A percentile compares a stretch with the other conserved stretches of the same genome.
These are phyloP conservation scores for Heliconius eleuchia DNA, from an alignment of 1,140 invertebrate genomes.

Conservation along the genomic window DNA sequence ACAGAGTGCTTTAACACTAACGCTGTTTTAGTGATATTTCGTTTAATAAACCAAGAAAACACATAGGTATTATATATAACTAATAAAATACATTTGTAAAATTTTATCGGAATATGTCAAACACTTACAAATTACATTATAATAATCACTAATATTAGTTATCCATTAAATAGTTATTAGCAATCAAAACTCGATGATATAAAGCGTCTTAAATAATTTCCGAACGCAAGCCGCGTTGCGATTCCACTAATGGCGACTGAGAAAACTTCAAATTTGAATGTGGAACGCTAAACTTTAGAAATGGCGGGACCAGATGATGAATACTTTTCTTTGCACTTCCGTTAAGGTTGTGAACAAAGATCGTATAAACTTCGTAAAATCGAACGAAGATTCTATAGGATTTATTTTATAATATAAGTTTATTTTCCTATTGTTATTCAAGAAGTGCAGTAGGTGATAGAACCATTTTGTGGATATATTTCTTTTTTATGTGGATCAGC, in stretches of 20 bases:
- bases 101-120: too few species aligned
- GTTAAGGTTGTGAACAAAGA: slow-evolving; percentile 38
- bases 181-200: slow-evolving; percentile 37
- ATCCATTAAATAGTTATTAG: slow-evolving; percentile 15
- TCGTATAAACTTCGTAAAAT: slow-evolving; percentile 5
- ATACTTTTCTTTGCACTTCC: slow-evolving; percentile 42
- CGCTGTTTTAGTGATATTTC: too few species aligned
- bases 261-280: slow-evolving; percentile 68
- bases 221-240: slow-evolving; percentile 53
- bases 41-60: too few species aligned
- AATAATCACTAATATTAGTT: background rate
- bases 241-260: slow-evolving; percentile 53
- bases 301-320: slow-evolving; percentile 49
- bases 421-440: background rate
- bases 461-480: background rate
- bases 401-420: slow-evolving; percentile 1
- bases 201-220: slow-evolving; percentile 46
- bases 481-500: too few species aligned
- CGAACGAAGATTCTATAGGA: slow-evolving; percentile 1
- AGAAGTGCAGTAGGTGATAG: background rate
- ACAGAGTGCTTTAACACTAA: too few species aligned
- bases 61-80: too few species aligned
- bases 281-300: slow-evolving; percentile 65
- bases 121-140: too few species aligned
- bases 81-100: too few species aligned